Percentiles rank a stretch among this genome's conserved stretches.
These are phyloP conservation scores for Operophtera brumata DNA, from an alignment of 2,888 invertebrate genomes.

Conservation along the genomic window DNA sequence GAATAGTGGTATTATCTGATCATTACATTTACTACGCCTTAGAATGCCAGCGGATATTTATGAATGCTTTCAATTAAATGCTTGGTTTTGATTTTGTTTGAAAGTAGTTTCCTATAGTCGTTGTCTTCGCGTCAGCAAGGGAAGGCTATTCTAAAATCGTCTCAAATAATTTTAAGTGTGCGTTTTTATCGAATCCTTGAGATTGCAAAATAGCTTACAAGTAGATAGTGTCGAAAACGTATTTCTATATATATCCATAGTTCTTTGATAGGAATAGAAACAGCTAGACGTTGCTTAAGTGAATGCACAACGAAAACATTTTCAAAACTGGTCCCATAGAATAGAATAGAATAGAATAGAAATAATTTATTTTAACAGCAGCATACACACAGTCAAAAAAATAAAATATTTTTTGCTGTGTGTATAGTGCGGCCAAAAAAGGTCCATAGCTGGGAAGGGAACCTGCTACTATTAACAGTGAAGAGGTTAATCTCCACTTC, in stretches of 20 bases:
- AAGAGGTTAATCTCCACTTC: too few relatives aligned
- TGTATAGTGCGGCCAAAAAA: too few relatives aligned
- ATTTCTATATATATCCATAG: not conserved
- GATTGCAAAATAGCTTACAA: not conserved
- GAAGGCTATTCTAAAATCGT: not conserved
- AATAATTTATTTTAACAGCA: too few relatives aligned
- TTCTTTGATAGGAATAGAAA: too few relatives aligned
- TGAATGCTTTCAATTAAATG: not conserved
- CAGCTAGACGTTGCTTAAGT: too few relatives aligned
- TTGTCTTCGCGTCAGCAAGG: not conserved
- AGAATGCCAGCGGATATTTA: not conserved
- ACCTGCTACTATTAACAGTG: too few relatives aligned
- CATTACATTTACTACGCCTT: not conserved
- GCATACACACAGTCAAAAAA: too few relatives aligned
- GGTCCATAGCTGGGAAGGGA: too few relatives aligned
- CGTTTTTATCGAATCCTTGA: not conserved
- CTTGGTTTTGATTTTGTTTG: not conserved
- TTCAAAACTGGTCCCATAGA: too few relatives aligned
- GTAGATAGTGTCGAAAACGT: not conserved
- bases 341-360: too few relatives aligned
- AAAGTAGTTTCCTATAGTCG: not conserved
- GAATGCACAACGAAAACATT: too few relatives aligned
- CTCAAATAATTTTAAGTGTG: conserved; percentile 6
- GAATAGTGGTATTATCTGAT: not conserved
- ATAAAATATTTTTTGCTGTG: too few relatives aligned